Percentiles rank a stretch among this genome's conserved stretches.
These are phyloP conservation scores for Enteromius viviparus DNA, from an alignment of 2,797 vertebrate species.

Conservation along the genomic window DNA sequence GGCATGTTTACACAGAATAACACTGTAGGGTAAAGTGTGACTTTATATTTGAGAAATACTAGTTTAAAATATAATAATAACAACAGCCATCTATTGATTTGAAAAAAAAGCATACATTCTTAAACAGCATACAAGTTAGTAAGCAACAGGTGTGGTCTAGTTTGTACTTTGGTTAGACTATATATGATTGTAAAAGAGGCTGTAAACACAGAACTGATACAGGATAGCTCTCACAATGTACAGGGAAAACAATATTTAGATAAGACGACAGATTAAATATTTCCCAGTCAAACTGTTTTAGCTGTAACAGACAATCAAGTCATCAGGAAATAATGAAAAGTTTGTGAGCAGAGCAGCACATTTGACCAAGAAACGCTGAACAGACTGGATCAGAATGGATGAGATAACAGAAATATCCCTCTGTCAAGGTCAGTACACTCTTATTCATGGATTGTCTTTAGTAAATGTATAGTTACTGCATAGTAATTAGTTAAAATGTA, in stretches of 20 bases:
- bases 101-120: neutral
- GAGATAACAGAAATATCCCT: conserved; percentile 2
- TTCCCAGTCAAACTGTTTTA: neutral
- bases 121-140: neutral
- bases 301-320: neutral
- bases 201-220: conserved; percentile 13
- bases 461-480: neutral
- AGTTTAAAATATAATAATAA: neutral
- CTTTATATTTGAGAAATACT: neutral
- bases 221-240: neutral
- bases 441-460: neutral
- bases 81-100: neutral
- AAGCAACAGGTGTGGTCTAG: neutral
- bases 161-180: conserved; percentile 46
- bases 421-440: conserved; percentile 38
- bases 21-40: neutral
- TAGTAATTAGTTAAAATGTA: neutral
- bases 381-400: conserved; percentile 30
- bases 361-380: neutral
- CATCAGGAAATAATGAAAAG: neutral
- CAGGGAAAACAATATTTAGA: neutral
- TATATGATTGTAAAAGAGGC: conserved; percentile 5
- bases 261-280: conserved; percentile 4
- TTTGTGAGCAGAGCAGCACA: neutral
- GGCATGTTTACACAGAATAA: neutral